These are phyloP conservation scores for Nipponacmea schrenckii DNA, from an alignment of 2,888 invertebrate genomes.

Conservation along the genomic window DNA sequence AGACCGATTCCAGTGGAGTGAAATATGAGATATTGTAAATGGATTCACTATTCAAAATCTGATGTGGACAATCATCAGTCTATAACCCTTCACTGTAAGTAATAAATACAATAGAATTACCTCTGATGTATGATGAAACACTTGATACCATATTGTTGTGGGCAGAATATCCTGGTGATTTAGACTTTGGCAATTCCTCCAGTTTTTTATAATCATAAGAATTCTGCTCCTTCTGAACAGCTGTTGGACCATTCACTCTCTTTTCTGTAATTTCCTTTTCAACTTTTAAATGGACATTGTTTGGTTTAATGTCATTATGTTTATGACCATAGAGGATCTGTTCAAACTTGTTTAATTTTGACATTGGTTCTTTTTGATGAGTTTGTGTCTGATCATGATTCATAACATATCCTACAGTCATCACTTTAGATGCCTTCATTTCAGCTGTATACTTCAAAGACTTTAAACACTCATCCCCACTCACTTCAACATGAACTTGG, in stretches of 20 bases:
- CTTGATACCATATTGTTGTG: no score
- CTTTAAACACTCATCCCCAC: not conserved
- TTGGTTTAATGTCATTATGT: not conserved
- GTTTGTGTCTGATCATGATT: conserved; percentile 17
- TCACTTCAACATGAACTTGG: conserved; percentile 3
- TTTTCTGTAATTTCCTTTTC: no score
- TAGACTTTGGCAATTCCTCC: not conserved
- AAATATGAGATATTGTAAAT: no score
- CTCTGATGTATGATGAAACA: no score
- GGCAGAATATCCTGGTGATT: not conserved
- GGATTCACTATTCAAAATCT: no score
- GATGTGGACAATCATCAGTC: no score
- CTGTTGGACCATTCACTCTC: no score
- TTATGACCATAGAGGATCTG: not conserved
- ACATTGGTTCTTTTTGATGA: not conserved
- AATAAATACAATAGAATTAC: no score
- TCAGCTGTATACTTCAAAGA: not conserved
- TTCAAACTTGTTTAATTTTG: not conserved
- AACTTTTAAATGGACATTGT: no score
- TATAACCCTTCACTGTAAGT: no score
- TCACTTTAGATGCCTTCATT: conserved; percentile 33
- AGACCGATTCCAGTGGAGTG: no score
- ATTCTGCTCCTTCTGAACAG: not conserved
- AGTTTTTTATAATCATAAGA: not conserved
- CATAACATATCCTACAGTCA: conserved; percentile 51